Conservation (phyloP, 1,140 invertebrate species). For the Halictus rubicundus region DNA sequence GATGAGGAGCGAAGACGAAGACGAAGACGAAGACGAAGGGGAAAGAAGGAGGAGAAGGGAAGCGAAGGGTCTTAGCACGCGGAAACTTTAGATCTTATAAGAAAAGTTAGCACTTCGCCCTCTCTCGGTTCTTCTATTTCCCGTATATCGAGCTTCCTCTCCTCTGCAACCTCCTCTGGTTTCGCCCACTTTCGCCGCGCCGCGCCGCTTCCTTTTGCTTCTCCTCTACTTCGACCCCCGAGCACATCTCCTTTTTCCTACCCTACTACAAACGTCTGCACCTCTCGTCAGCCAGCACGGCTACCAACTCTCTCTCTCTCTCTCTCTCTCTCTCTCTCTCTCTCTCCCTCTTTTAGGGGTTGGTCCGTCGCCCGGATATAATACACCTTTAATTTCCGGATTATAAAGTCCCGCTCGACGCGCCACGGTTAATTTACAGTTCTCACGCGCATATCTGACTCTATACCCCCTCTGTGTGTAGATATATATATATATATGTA, state of each 20-base stretch:
- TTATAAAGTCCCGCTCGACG: constrained; percentile 77
- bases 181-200: neutral
- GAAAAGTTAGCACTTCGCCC: constrained; percentile 75
- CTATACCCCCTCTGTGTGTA: neutral
- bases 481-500: too few relatives aligned
- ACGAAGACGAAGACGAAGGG: neutral
- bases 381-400: constrained; percentile 79
- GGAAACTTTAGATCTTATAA: constrained; percentile 78
- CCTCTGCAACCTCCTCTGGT: constrained; percentile 30
- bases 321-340: too few relatives aligned
- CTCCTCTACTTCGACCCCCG: constrained; percentile 18
- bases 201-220: neutral
- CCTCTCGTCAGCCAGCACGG: constrained; percentile 26
- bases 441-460: constrained; percentile 57
- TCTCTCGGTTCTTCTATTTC: constrained; percentile 59
- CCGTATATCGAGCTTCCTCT: constrained; percentile 44
- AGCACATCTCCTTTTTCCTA: constrained; percentile 28
- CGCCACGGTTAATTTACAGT: constrained; percentile 73
- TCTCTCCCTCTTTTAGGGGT: too few relatives aligned
- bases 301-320: constrained; percentile 11
- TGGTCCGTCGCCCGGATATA: constrained; percentile 67
- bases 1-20: neutral
- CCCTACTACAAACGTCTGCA: constrained; percentile 11
- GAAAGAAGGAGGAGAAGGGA: constrained; percentile 31
- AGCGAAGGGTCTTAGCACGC: constrained; percentile 66